These are phyloP conservation scores for Drosophila suzukii DNA, from an alignment of 1,140 invertebrate species.

Conservation along the genomic window DNA sequence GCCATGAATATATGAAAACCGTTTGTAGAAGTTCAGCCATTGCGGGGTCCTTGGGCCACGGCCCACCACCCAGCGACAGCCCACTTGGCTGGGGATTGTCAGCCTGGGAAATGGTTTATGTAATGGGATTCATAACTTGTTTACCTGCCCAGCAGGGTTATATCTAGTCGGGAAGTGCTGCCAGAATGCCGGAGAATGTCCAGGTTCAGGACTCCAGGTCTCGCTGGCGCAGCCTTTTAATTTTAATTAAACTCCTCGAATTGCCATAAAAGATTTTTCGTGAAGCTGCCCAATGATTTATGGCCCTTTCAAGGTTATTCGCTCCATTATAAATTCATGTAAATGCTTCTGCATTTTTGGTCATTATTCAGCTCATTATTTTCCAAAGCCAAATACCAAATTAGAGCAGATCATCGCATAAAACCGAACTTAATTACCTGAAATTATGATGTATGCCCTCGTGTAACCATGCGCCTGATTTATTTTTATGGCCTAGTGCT, in stretches of 20 bases:
- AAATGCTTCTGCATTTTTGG: conserved; percentile 32
- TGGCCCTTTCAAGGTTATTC: conserved; percentile 37
- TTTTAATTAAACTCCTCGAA: conserved; percentile 55
- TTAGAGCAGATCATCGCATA: conserved; percentile 36
- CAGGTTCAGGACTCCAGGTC: conserved; percentile 6
- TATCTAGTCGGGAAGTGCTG: conserved; percentile 31
- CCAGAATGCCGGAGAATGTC: background rate
- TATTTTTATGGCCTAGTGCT: conserved; percentile 34
- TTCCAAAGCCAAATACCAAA: conserved; percentile 32
- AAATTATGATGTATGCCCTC: conserved; percentile 39
- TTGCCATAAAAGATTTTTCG: conserved; percentile 38
- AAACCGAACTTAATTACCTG: conserved; percentile 35
- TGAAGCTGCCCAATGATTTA: conserved; percentile 47
- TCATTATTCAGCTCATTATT: conserved; percentile 46
- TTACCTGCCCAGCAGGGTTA: conserved; percentile 49
- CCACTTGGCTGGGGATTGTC: conserved; percentile 32
- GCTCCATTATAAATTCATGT: conserved; percentile 43
- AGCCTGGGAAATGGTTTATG: conserved; percentile 55
- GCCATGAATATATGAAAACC: conserved; percentile 79
- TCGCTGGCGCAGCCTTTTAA: conserved; percentile 39
- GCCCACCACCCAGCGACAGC: conserved; percentile 4
- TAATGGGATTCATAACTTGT: conserved; percentile 57
- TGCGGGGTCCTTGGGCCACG: conserved; percentile 23
- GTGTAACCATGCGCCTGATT: conserved; percentile 6
- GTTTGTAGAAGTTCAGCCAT: conserved; percentile 54